These are phyloP conservation scores for Amaurobius ferox DNA, from an alignment of 2,888 invertebrate species.

Conservation along the genomic window DNA sequence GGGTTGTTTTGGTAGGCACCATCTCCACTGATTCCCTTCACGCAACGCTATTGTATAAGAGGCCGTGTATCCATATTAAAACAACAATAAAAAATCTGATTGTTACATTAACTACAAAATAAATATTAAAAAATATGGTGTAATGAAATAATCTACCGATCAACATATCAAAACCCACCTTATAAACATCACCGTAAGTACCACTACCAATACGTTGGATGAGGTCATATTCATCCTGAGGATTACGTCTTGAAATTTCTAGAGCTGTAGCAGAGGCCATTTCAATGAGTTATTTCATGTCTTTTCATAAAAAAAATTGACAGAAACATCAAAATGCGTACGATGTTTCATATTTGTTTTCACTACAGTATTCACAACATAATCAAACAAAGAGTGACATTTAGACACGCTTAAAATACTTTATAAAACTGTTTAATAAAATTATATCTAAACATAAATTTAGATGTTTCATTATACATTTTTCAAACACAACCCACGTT, in stretches of 20 bases:
- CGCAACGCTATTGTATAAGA: no score
- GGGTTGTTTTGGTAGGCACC: no score
- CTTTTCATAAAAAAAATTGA: not conserved
- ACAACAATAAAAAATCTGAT: no score
- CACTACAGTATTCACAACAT: not conserved
- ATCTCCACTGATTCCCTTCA: no score
- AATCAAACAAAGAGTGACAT: not conserved
- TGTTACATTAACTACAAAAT: no score
- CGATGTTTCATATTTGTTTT: not conserved
- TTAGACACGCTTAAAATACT: not conserved
- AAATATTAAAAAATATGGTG: no score
- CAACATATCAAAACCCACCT: conserved; percentile 82
- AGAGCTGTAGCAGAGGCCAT: conserved; percentile 68
- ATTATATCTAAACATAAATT: not conserved
- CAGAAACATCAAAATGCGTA: not conserved
- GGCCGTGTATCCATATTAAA: no score
- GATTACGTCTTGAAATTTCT: conserved; percentile 80
- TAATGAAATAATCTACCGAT: not conserved
- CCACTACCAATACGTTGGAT: conserved; percentile 99
- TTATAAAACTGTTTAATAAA: not conserved
- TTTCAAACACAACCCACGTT: not conserved
- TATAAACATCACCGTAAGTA: conserved; percentile 99
- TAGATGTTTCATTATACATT: not conserved
- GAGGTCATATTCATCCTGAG: conserved; percentile 98
- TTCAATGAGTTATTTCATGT: not conserved